Percentiles rank a stretch among this genome's conserved stretches.
These are phyloP conservation scores for Chelonia mydas DNA, from an alignment of 2,797 vertebrate species.

Conservation along the genomic window DNA sequence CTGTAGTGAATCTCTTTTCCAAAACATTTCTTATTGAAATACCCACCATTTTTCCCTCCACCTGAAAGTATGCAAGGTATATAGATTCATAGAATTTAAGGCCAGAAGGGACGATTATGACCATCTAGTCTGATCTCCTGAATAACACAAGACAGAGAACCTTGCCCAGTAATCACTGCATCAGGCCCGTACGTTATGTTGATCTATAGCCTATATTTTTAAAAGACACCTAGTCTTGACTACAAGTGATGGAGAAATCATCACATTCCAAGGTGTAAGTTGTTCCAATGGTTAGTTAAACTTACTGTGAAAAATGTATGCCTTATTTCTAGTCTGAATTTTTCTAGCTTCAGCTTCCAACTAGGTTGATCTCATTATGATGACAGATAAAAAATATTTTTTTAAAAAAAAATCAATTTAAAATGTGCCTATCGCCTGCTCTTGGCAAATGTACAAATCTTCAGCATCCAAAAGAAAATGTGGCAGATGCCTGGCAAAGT, in stretches of 20 bases:
- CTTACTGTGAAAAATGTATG: background rate
- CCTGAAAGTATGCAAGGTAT: background rate
- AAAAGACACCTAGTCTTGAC: background rate
- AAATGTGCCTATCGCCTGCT: background rate
- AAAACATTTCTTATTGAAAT: background rate
- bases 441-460: background rate
- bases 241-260: background rate
- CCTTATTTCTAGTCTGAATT: background rate
- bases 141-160: background rate
- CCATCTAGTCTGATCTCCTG: background rate
- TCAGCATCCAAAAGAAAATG: background rate
- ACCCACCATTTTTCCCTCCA: accelerated
- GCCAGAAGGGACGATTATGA: background rate
- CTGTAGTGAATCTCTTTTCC: background rate
- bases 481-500: background rate
- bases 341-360: background rate
- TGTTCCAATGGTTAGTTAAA: background rate
- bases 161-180: background rate
- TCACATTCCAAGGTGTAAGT: background rate
- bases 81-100: background rate
- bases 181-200: background rate
- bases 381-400: background rate
- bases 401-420: background rate
- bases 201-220: background rate
- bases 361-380: background rate